phyloP scores from a whole-genome alignment of 2,888 invertebrate genomes.

The Polydrusus tereticollis region DNA sequence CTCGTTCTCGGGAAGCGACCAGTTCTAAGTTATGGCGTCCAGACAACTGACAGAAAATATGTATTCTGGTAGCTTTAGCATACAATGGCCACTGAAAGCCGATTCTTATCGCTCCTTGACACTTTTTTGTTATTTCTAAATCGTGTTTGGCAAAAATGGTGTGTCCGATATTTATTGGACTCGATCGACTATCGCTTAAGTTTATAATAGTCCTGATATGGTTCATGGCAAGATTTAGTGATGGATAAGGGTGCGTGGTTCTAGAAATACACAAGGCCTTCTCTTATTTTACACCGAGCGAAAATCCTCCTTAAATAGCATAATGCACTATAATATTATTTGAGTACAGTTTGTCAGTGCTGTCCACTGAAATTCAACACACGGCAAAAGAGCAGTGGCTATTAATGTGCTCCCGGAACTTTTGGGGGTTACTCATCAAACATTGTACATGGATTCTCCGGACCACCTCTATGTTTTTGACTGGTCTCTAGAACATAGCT shows the following conservation, averaged over 20 bases:
- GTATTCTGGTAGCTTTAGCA: constrained; percentile 62
- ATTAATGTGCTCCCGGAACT: too few relatives aligned
- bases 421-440: too few relatives aligned
- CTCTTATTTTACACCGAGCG: too few relatives aligned
- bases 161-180: constrained; percentile 40
- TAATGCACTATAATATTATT: too few relatives aligned
- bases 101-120: constrained; percentile 62
- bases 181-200: constrained; percentile 39
- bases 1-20: constrained; percentile 38
- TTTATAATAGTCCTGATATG: constrained; percentile 17
- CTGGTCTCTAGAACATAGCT: too few relatives aligned
- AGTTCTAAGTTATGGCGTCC: constrained; percentile 55
- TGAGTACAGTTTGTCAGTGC: too few relatives aligned
- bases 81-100: constrained; percentile 61
- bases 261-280: too few relatives aligned
- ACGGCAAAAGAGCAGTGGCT: too few relatives aligned
- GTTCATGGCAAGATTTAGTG: background rate
- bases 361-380: too few relatives aligned
- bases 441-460: too few relatives aligned
- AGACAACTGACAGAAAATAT: constrained; percentile 60
- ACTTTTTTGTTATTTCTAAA: constrained; percentile 63
- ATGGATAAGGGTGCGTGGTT: background rate
- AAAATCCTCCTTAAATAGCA: too few relatives aligned
- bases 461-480: too few relatives aligned
- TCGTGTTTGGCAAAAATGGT: constrained; percentile 55